Base-by-base conservation (phyloP, 92 coral and sea anemone genomes). In the Hydrozoanthus gracilis region DNA sequence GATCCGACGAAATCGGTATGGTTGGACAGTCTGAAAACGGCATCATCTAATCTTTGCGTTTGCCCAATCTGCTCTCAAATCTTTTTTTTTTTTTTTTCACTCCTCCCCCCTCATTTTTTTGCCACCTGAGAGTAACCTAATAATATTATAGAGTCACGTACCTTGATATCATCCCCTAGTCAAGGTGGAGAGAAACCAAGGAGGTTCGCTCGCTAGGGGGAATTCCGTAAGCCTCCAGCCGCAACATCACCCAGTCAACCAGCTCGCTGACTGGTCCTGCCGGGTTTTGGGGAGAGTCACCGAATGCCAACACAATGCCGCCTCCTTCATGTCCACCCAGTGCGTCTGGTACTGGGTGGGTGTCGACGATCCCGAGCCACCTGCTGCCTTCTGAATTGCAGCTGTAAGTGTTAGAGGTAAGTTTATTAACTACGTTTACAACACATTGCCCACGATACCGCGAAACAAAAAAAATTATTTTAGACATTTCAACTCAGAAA, bases 211-310 rank as follows among this genome's bases (percentile, higher is more conserved):
- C 52, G 18, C 47, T 6, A 8, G 52, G 54, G 12, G 52, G 20
- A 72, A 72, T 72, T 45, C 54, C 54, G 6, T 72, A 45, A 8
- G 45, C 8, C 77, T 72, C 77, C 18, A 72, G 54, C 17, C 77
- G 52, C 15, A 47, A 13, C 54, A 72, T 10, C 52, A 47, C 0
- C 77, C 77, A 72, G 4, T 45, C 54, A 8, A 72, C 77, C 18
- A 72, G 50, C 27, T 72, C 52, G 4, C 13, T 44, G 15, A 72
- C 77, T 6, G 77, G 55, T 20, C 7, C 6, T 73, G 13, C 55
- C 15, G 35, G 20, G 8, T 1, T 13, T 5, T 47, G 7, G 13
- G 35, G 20, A 4, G 77, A 73, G 44, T 48, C 48, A 7, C 73
- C 73, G 44, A 68, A 68, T 8, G 48, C 73, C 48, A 68, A 10